Evolutionary conservation across 2,797 vertebrate species (phyloP), one percentile per base, ranked within the genome.

Genomic region (Protosalanx chinensis): DNA sequence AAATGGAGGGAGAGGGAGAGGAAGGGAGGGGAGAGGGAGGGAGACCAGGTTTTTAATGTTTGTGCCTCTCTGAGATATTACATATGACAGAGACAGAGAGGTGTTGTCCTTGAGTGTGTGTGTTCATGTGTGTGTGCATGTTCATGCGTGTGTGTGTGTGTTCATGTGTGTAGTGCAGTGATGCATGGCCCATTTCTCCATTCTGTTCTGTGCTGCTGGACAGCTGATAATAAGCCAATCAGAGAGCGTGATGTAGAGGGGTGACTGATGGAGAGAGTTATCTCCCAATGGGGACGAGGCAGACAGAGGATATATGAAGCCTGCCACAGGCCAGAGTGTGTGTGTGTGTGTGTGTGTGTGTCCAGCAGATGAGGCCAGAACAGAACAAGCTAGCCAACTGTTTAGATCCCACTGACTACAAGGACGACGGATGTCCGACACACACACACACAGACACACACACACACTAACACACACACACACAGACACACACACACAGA

Each of bases 161-260:
- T 30, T n/a, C 64, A 20, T 66, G 51, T 32, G 53, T 27, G n/a
- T 35, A 30, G 53, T 58, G 79, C 84, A 80, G 64, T 78, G 84
- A 87, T 78, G 86, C 84, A 75, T 80, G 60, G 75, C 80, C 79
- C 74, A 79, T 84, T 23, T 68, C 67, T 57, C 46, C 27, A 53
- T 88, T 64, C 74, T 82, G 65, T 67, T 76, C 84, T 63, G 80
- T 74, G 77, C 80, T 72, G 83, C 80, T 72, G 83, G 88, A 86
- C 87, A 86, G 85, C 80, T 83, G 75, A 89, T 91, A 87, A 91
- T 84, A 87, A 89, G 86, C 86, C 90, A 90, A 88, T 90, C 88
- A 87, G 75, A 12, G n/a, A 53, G 57, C 67, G 82, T 86, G 87
- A 90, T 89, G 86, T 86, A 79, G 76, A 78, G 65, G 62, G 76